Percentiles rank a stretch among this genome's conserved stretches.
phyloP scores from a whole-genome alignment of 2,797 vertebrate species.

The Micrastur ruficollis region DNA sequence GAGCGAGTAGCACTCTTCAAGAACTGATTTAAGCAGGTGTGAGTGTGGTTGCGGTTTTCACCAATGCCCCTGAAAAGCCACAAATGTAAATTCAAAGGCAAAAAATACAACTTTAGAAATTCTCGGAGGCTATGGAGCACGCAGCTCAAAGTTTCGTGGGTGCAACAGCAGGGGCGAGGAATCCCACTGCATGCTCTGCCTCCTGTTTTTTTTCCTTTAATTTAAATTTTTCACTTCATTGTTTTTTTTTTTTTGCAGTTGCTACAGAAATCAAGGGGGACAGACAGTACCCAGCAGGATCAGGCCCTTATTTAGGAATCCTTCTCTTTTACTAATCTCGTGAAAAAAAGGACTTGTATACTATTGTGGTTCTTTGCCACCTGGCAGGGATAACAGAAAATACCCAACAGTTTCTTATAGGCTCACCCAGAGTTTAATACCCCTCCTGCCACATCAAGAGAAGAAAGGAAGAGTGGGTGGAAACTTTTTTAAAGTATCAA shows the following conservation, averaged over 20 bases:
- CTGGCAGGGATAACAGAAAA: slow-evolving; percentile 57
- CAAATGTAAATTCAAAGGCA: background rate
- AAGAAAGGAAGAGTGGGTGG: slow-evolving; percentile 64
- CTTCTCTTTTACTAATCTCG: slow-evolving; percentile 40
- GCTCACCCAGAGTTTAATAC: slow-evolving; percentile 54
- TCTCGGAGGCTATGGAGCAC: background rate
- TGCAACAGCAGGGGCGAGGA: background rate
- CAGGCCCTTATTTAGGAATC: slow-evolving; percentile 25
- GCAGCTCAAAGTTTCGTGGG: background rate
- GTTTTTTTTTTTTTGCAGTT: background rate
- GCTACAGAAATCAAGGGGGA: background rate
- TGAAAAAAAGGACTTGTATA: background rate
- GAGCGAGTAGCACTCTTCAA: background rate
- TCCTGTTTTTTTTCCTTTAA: background rate
- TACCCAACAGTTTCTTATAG: slow-evolving; percentile 32
- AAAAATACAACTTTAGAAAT: background rate
- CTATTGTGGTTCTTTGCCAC: slow-evolving; percentile 29
- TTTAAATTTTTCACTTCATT: background rate
- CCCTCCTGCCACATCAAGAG: slow-evolving; percentile 30
- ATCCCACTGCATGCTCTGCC: background rate
- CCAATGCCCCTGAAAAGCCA: background rate
- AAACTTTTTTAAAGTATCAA: slow-evolving; percentile 65
- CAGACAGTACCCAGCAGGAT: background rate
- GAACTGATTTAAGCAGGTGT: background rate
- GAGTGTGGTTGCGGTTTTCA: background rate